These are phyloP conservation scores for Apus apus DNA, from an alignment of 2,113 vertebrate genomes.

Conservation along the genomic window DNA sequence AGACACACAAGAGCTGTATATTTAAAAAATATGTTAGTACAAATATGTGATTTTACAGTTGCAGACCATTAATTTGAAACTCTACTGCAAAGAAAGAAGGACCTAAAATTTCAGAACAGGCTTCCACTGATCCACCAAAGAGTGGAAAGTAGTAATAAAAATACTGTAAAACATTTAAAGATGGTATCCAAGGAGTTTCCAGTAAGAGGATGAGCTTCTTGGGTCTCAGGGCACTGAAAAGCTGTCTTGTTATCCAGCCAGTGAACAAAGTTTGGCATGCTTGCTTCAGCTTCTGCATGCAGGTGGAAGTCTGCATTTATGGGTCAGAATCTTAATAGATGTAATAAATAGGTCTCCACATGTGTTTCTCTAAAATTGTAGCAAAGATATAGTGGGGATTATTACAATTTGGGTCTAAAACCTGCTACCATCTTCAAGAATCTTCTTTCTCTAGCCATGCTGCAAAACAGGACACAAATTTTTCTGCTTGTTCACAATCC, in stretches of 20 bases:
- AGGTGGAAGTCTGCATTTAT: background rate
- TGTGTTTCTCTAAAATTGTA: background rate
- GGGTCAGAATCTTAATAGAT: background rate
- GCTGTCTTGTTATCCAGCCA: background rate
- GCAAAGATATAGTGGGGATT: background rate
- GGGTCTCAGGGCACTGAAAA: background rate
- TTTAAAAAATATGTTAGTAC: background rate
- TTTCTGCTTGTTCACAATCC: background rate
- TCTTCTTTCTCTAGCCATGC: background rate
- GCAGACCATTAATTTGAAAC: conserved; percentile 31
- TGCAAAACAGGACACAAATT: background rate
- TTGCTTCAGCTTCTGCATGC: background rate
- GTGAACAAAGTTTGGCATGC: background rate
- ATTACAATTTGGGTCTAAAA: background rate
- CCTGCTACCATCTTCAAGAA: background rate
- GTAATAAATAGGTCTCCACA: background rate
- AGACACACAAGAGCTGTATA: background rate
- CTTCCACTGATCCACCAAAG: conserved; percentile 26
- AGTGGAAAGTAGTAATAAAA: conserved; percentile 43
- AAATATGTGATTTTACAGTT: conserved; percentile 21
- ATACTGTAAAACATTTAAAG: background rate
- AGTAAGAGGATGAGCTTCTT: background rate
- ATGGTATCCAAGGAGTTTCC: conserved; percentile 26
- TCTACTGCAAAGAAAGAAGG: conserved; percentile 18
- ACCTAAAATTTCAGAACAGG: conserved; percentile 37